These are phyloP conservation scores for Nycticebus coucang DNA, from an alignment of 2,113 vertebrate species.

Conservation along the genomic window DNA sequence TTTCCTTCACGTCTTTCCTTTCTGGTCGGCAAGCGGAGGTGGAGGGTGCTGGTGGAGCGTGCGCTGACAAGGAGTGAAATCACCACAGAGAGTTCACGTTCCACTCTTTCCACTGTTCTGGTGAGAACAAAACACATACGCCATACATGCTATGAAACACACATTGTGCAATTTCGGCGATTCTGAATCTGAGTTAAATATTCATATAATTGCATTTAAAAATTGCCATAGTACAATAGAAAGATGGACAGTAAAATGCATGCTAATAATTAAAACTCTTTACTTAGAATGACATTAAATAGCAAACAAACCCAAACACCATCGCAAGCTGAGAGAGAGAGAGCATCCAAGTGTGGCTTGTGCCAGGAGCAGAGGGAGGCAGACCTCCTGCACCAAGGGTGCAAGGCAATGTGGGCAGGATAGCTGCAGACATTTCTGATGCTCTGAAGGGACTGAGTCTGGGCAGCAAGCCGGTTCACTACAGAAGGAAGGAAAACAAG, in stretches of 20 bases:
- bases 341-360: not conserved
- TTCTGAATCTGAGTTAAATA: not conserved
- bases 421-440: not conserved
- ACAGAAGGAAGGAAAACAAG: not conserved
- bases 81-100: not conserved
- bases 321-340: not conserved
- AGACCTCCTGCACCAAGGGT: not conserved
- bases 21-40: not conserved
- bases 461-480: not conserved
- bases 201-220: conserved; percentile 4
- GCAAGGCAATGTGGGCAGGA: not conserved
- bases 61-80: not conserved
- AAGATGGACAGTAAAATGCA: not conserved
- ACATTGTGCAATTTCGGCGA: not conserved
- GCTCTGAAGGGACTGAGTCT: too few species aligned
- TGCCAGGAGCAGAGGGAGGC: too few species aligned
- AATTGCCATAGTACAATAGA: not conserved
- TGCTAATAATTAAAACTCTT: not conserved
- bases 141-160: not conserved
- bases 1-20: not conserved
- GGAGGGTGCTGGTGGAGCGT: not conserved
- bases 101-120: not conserved
- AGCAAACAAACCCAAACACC: not conserved
- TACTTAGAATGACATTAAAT: not conserved
- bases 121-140: not conserved